phyloP scores from a whole-genome alignment of 2,888 invertebrate species.

The Drosophila kanekoi region DNA sequence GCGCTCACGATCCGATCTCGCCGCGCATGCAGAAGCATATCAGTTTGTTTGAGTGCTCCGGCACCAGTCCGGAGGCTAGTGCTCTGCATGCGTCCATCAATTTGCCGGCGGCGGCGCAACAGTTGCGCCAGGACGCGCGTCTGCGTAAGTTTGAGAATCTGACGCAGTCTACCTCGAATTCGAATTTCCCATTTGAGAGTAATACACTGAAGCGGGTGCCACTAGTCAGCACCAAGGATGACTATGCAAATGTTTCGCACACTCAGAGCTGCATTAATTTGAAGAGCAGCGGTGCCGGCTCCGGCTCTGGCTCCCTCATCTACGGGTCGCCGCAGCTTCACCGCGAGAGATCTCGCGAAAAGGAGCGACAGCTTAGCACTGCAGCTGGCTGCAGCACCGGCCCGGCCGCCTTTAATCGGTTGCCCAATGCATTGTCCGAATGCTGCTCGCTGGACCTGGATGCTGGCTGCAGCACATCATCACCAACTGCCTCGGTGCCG shows the following conservation, averaged over 20 bases:
- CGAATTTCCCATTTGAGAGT: constrained; percentile 83
- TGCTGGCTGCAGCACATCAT: constrained; percentile 1
- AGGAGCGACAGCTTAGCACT: constrained; percentile 4
- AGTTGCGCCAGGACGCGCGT: constrained; percentile 79
- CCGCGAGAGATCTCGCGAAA: constrained; percentile 4
- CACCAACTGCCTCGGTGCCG: constrained; percentile 27
- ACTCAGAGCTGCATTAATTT: constrained; percentile 83
- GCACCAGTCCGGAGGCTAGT: constrained; percentile 26
- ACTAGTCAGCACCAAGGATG: constrained; percentile 62
- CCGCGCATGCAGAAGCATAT: constrained; percentile 84
- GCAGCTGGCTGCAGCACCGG: background rate
- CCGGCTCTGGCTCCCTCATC: constrained; percentile 15
- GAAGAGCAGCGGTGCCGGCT: constrained; percentile 60
- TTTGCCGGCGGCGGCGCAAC: constrained; percentile 73
- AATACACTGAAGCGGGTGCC: constrained; percentile 79
- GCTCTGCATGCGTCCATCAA: constrained; percentile 79
- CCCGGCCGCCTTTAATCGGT: constrained; percentile 21
- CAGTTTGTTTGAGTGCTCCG: constrained; percentile 78
- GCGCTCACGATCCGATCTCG: constrained; percentile 80
- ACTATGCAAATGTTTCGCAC: constrained; percentile 72
- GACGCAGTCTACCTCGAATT: constrained; percentile 83
- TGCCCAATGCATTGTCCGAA: constrained; percentile 50
- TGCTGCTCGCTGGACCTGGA: constrained; percentile 42
- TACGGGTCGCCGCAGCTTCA: constrained; percentile 68
- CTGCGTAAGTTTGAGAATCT: constrained; percentile 82